Evolutionary conservation across 1,140 invertebrate genomes (phyloP).

Genomic region (Microvelia longipes): DNA sequence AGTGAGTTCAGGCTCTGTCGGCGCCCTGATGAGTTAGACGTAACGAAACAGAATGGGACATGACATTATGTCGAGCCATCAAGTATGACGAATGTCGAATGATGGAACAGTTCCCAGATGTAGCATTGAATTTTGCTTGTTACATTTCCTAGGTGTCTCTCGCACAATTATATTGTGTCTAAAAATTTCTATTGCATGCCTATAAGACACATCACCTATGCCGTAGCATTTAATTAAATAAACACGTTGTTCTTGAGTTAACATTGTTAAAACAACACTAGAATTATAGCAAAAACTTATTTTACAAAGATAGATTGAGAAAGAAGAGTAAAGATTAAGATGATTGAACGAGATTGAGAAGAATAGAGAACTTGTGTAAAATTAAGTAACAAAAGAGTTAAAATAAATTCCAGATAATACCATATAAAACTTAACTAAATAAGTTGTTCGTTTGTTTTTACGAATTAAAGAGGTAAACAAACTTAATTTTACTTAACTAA

Average conservation of each 20-base stretch:
- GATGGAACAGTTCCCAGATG: too few relatives aligned
- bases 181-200: background rate
- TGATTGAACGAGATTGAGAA: background rate
- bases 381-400: background rate
- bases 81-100: too few relatives aligned
- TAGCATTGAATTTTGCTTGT: too few relatives aligned
- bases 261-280: background rate
- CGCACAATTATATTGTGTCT: too few relatives aligned
- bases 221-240: background rate
- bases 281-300: background rate
- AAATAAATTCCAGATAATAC: background rate
- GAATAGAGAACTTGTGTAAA: background rate
- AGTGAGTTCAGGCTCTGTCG: too few relatives aligned
- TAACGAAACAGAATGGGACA: too few relatives aligned
- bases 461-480: background rate
- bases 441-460: background rate
- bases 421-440: background rate
- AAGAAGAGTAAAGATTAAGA: too few relatives aligned
- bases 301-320: background rate
- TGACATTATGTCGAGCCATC: too few relatives aligned
- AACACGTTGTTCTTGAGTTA: background rate
- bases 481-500: background rate
- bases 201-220: background rate
- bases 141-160: too few relatives aligned
- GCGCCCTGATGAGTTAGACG: too few relatives aligned